phyloP scores from a whole-genome alignment of 2,888 invertebrate genomes.

The Andrena trimmerana region DNA sequence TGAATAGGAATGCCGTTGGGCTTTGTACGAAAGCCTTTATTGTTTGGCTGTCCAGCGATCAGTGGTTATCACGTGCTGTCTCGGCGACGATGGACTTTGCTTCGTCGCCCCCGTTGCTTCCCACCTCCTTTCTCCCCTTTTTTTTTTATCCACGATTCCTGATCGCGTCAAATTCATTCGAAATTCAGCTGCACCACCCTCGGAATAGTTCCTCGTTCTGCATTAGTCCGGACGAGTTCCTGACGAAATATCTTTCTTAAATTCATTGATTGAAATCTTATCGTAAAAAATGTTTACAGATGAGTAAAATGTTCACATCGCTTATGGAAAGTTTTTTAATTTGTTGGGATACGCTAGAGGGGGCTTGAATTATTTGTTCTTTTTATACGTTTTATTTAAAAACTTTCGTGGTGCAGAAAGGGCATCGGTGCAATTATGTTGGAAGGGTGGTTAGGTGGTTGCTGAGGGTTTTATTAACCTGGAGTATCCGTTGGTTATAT shows the following conservation, averaged over 20 bases:
- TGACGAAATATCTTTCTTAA: too few relatives aligned
- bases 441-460: too few relatives aligned
- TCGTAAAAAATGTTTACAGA: too few relatives aligned
- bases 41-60: slow-evolving; percentile 74
- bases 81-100: slow-evolving; percentile 42
- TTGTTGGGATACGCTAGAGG: too few relatives aligned
- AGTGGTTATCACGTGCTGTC: slow-evolving; percentile 67
- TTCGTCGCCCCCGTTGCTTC: slow-evolving; percentile 30
- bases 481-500: neutral
- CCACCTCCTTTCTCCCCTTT: neutral
- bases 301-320: too few relatives aligned
- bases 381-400: too few relatives aligned
- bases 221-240: neutral
- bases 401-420: too few relatives aligned
- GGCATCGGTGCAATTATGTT: too few relatives aligned
- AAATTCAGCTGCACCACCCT: neutral
- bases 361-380: too few relatives aligned
- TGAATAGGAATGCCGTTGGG: slow-evolving; percentile 78
- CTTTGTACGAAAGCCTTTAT: slow-evolving; percentile 77
- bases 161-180: neutral
- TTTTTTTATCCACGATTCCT: slow-evolving; percentile 3
- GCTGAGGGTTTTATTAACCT: neutral
- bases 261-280: too few relatives aligned
- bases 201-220: neutral
- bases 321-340: too few relatives aligned